These are phyloP conservation scores for Portevinia maculata DNA, from an alignment of 2,888 invertebrate species.

Conservation along the genomic window DNA sequence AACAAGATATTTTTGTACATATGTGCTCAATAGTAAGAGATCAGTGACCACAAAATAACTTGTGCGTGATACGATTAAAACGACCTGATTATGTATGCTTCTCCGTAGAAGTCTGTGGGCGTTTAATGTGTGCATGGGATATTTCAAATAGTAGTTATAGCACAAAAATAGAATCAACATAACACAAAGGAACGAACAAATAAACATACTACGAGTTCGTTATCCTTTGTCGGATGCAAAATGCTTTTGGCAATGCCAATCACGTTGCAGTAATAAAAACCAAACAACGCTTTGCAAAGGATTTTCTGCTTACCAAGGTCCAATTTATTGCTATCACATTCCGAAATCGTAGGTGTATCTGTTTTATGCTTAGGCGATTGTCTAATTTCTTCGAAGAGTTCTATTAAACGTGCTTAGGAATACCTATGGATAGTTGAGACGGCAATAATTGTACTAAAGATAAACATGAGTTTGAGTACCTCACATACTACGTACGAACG, in stretches of 20 bases:
- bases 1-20: too few relatives aligned
- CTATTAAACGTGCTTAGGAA: conserved; percentile 30
- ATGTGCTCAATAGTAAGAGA: conserved; percentile 13
- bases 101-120: conserved; percentile 4
- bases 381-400: conserved; percentile 59
- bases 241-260: conserved; percentile 53
- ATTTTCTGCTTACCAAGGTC: conserved; percentile 56
- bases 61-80: conserved; percentile 64
- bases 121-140: conserved; percentile 7
- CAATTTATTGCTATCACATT: conserved; percentile 42
- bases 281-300: conserved; percentile 63
- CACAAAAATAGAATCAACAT: conserved; percentile 35
- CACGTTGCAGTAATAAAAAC: conserved; percentile 71
- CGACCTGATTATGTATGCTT: conserved; percentile 17
- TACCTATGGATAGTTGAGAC: conserved; percentile 9
- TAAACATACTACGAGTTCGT: background rate
- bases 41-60: conserved; percentile 44
- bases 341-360: conserved; percentile 51
- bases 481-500: background rate
- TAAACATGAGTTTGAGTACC: background rate
- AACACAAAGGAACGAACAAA: conserved; percentile 11
- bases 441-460: background rate
- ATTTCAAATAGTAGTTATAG: conserved; percentile 13
- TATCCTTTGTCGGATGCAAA: conserved; percentile 35
- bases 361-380: conserved; percentile 49